Percentiles rank a stretch among this genome's conserved stretches.
Evolutionary conservation across 2,113 vertebrate species (phyloP).

Genomic region (Pholis gunnellus): DNA sequence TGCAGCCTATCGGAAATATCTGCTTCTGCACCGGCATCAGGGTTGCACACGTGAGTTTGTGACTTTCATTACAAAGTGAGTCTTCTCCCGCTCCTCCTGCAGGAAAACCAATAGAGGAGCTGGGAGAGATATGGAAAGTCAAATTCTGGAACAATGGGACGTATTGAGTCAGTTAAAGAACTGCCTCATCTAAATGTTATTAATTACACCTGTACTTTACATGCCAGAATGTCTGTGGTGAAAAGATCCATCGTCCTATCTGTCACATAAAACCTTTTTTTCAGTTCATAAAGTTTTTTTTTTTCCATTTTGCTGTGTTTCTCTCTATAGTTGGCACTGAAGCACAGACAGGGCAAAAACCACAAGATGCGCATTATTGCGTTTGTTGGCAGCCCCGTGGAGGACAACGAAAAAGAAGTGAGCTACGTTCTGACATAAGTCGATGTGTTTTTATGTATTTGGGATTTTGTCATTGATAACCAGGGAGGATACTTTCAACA

Average conservation of each 20-base stretch:
- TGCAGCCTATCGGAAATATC: slow-evolving; percentile 94
- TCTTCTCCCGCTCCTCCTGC: not conserved
- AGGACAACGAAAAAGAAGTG: slow-evolving; percentile 95
- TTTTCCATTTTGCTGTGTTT: not conserved
- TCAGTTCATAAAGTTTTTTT: not conserved
- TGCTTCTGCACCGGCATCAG: slow-evolving; percentile 97
- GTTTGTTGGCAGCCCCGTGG: slow-evolving; percentile 96
- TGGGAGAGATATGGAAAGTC: not conserved
- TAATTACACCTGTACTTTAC: not conserved
- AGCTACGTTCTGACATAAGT: slow-evolving; percentile 62
- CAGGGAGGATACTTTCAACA: not conserved
- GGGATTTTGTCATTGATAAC: not conserved
- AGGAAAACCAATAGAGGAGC: not conserved
- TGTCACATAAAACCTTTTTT: not conserved
- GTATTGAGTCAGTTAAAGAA: not conserved
- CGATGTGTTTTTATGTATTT: slow-evolving; percentile 9
- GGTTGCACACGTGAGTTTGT: slow-evolving; percentile 91
- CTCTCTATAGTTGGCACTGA: slow-evolving; percentile 89
- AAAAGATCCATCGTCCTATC: not conserved
- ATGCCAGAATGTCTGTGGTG: not conserved
- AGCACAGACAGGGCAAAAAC: slow-evolving; percentile 97
- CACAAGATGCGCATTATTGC: slow-evolving; percentile 98
- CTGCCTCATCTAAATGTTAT: not conserved
- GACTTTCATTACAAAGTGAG: not conserved
- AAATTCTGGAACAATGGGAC: not conserved